phyloP scores from a whole-genome alignment of 2,888 invertebrate species.

The Chydorus sphaericus region DNA sequence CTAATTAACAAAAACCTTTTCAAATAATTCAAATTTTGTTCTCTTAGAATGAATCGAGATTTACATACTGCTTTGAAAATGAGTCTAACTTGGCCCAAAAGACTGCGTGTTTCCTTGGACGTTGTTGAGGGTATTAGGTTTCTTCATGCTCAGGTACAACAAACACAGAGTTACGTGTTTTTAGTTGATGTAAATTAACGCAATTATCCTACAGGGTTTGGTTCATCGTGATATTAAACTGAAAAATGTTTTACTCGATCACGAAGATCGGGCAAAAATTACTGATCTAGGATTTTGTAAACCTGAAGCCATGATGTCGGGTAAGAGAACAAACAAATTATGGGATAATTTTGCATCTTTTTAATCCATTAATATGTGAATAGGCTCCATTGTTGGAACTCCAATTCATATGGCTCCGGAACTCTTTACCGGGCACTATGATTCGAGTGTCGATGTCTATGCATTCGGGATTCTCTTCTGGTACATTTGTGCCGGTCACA shows the following conservation, averaged over 20 bases:
- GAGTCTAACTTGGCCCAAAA: slow-evolving; percentile 45
- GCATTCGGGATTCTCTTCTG: slow-evolving; percentile 81
- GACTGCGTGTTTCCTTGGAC: slow-evolving; percentile 56
- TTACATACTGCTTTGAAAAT: slow-evolving; percentile 58
- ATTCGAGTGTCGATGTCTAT: slow-evolving; percentile 71
- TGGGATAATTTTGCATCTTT: background rate
- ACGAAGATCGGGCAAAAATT: slow-evolving; percentile 53
- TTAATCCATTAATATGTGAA: background rate
- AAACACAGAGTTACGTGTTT: background rate
- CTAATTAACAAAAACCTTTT: too few relatives aligned
- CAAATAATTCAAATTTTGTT: background rate
- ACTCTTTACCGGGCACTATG: slow-evolving; percentile 61
- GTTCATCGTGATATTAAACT: slow-evolving; percentile 80
- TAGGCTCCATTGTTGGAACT: slow-evolving; percentile 37
- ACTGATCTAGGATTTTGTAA: slow-evolving; percentile 83
- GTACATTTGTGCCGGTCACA: slow-evolving; percentile 74
- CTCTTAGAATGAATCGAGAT: slow-evolving; percentile 50
- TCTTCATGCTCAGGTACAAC: slow-evolving; percentile 48
- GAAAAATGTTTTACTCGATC: slow-evolving; percentile 72
- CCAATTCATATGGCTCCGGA: slow-evolving; percentile 89
- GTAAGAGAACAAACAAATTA: slow-evolving; percentile 25
- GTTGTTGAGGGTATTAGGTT: slow-evolving; percentile 76
- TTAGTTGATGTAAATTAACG: background rate
- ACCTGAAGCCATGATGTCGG: slow-evolving; percentile 77
- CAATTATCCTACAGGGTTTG: slow-evolving; percentile 41